Evolutionary conservation across 1,140 invertebrate species (phyloP).

Genomic region (Homarus americanus): DNA sequence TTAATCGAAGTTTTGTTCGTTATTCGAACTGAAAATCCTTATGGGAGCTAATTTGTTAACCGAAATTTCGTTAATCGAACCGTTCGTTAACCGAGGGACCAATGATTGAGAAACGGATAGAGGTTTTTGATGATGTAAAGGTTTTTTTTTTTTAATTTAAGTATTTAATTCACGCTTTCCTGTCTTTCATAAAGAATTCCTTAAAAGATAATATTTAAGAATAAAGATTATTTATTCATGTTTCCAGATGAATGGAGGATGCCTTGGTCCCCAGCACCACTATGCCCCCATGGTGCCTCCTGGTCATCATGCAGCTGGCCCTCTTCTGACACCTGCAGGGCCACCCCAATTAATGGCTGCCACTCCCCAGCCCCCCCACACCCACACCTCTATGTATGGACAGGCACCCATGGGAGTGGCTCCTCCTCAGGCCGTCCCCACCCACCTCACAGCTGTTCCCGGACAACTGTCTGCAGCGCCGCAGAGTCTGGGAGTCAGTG

Average conservation of each 20-base stretch:
- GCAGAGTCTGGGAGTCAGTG: constrained; percentile 59
- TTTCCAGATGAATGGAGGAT: constrained; percentile 67
- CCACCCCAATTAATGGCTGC: constrained; percentile 62
- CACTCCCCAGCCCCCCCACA: constrained; percentile 64
- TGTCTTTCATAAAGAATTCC: neutral
- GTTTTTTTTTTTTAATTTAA: neutral
- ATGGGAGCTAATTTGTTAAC: too few relatives aligned
- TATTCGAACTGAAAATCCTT: too few relatives aligned
- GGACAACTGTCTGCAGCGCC: constrained; percentile 59
- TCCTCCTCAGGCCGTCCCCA: constrained; percentile 62
- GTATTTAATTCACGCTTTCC: neutral
- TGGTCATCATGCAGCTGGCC: constrained; percentile 53
- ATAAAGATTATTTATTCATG: neutral
- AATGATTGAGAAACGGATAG: too few relatives aligned
- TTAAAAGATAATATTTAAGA: too few relatives aligned
- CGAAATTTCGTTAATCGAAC: too few relatives aligned
- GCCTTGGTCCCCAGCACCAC: constrained; percentile 66
- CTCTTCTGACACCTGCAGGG: constrained; percentile 50
- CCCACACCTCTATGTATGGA: constrained; percentile 68
- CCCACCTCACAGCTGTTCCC: constrained; percentile 63
- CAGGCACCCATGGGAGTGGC: constrained; percentile 67
- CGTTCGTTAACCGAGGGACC: too few relatives aligned
- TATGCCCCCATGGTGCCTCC: constrained; percentile 60
- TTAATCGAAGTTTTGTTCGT: too few relatives aligned
- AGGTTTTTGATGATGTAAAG: too few relatives aligned